Percentiles rank a stretch among this genome's conserved stretches.
Conservation (phyloP, 64 coral and sea anemone species). For the Montipora capricornis region DNA sequence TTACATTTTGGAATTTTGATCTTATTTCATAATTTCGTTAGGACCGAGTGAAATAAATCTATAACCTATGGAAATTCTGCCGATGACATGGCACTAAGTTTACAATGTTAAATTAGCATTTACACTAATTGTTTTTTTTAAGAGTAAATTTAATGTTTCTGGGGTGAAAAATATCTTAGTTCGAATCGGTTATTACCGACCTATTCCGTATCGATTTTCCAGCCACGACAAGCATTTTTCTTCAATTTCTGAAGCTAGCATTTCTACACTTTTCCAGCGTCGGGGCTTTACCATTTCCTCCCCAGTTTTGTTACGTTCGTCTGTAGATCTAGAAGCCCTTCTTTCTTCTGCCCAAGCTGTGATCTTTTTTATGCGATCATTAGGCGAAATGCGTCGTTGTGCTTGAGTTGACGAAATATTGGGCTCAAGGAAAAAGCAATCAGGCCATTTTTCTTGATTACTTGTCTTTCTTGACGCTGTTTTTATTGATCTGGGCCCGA, state of each 20-base stretch:
- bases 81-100: background rate
- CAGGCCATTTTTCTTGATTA: conserved; percentile 1
- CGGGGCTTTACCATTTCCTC: background rate
- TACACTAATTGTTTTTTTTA: background rate
- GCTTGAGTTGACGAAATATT: background rate
- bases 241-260: conserved; percentile 25
- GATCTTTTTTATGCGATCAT: background rate
- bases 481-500: background rate
- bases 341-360: background rate
- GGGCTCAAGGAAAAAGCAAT: background rate
- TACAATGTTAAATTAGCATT: conserved; percentile 4
- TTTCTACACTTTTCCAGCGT: conserved; percentile 34
- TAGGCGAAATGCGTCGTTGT: background rate
- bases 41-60: background rate
- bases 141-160: background rate
- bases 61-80: background rate
- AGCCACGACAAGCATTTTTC: conserved; percentile 29
- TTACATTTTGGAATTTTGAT: background rate
- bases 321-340: background rate
- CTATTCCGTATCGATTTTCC: conserved; percentile 20
- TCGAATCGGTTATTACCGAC: background rate
- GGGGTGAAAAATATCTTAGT: no score
- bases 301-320: background rate
- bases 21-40: background rate
- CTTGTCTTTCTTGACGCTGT: background rate